These are phyloP conservation scores for Furcifer pardalis DNA, from an alignment of 2,797 vertebrate genomes.

Conservation along the genomic window DNA sequence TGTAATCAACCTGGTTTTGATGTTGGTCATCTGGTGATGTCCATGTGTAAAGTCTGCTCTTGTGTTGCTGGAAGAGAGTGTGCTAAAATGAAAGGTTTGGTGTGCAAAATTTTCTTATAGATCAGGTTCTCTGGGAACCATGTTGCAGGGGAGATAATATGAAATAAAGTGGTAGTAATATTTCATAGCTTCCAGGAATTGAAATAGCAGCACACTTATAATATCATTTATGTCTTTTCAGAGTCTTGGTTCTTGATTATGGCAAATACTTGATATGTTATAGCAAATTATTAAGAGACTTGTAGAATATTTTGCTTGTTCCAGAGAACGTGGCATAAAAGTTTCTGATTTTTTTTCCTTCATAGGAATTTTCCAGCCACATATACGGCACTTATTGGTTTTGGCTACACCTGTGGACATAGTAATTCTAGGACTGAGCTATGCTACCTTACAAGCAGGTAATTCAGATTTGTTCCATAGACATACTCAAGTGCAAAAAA, in stretches of 20 bases:
- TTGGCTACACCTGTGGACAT: slow-evolving; percentile 96
- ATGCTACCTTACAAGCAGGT: slow-evolving; percentile 89
- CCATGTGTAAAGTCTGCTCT: too few species aligned
- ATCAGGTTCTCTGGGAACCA: neutral
- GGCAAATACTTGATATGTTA: neutral
- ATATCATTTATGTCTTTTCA: accelerated
- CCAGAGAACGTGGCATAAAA: neutral
- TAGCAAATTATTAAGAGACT: neutral
- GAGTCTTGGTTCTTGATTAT: neutral
- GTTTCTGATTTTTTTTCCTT: neutral
- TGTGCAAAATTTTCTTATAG: neutral
- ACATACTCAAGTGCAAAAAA: neutral
- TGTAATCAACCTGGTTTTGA: too few species aligned
- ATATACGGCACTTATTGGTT: slow-evolving; percentile 92
- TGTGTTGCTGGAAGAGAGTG: too few species aligned
- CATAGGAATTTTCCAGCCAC: slow-evolving; percentile 95
- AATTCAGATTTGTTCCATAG: slow-evolving; percentile 31
- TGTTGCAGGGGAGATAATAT: neutral
- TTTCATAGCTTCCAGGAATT: neutral
- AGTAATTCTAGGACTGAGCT: slow-evolving; percentile 94
- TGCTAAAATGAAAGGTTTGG: too few species aligned
- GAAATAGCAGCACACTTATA: neutral
- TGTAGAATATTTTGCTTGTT: neutral
- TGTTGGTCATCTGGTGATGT: too few species aligned
- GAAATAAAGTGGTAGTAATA: neutral